Conservation (phyloP, 2,797 vertebrate species). For the Mormyrus proboscirostris region DNA sequence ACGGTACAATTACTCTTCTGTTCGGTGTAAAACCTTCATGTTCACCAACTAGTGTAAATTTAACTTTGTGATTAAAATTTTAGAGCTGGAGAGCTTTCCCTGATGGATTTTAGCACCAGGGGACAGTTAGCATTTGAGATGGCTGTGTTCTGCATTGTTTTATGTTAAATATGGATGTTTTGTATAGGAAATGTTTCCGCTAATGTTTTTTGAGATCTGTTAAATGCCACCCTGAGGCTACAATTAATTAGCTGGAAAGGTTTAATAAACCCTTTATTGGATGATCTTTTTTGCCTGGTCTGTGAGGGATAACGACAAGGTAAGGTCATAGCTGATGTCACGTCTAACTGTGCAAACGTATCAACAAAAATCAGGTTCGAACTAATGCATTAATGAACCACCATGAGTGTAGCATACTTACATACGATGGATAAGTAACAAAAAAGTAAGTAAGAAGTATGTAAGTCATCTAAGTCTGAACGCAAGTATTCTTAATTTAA, state of each 20-base stretch:
- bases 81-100: neutral
- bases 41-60: neutral
- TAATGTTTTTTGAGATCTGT: neutral
- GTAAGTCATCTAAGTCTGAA: neutral
- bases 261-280: neutral
- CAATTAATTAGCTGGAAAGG: neutral
- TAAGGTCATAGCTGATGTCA: neutral
- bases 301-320: neutral
- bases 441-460: neutral
- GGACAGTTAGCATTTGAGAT: neutral
- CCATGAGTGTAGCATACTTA: neutral
- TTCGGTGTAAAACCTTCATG: neutral
- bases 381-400: neutral
- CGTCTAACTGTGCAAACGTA: neutral
- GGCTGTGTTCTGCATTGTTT: neutral
- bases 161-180: neutral
- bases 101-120: neutral
- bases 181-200: neutral
- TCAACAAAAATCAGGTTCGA: neutral
- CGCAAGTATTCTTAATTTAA: neutral
- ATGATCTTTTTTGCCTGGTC: neutral
- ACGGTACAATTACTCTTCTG: neutral
- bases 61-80: neutral
- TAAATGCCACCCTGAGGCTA: neutral
- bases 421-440: neutral